Conservation (phyloP, 2,888 invertebrate genomes). For the Seira sanloemensis region DNA sequence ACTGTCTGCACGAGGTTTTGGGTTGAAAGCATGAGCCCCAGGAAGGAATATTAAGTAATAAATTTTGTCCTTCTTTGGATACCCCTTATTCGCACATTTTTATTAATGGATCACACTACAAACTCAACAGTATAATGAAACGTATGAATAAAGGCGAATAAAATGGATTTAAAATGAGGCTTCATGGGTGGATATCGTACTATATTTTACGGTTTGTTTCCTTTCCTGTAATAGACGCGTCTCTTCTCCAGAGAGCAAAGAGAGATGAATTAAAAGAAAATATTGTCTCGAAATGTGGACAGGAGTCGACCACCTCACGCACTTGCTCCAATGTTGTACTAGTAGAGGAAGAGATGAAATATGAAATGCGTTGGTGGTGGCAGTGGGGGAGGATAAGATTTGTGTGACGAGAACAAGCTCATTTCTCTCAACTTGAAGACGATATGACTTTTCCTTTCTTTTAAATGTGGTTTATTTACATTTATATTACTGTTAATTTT, state of each 20-base stretch:
- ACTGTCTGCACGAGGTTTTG: constrained; percentile 20
- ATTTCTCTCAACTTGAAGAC: background rate
- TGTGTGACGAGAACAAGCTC: background rate
- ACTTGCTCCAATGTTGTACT: constrained; percentile 59
- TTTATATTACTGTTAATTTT: background rate
- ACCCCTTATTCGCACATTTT: constrained; percentile 64
- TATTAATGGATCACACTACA: constrained; percentile 54
- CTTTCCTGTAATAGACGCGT: background rate
- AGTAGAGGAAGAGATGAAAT: constrained; percentile 41
- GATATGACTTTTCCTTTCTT: background rate
- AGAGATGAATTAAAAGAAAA: constrained; percentile 47
- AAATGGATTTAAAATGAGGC: constrained; percentile 13
- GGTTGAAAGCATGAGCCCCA: constrained; percentile 22
- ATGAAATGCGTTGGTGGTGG: constrained; percentile 52
- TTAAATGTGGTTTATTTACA: background rate
- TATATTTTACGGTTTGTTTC: background rate
- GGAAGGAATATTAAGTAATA: constrained; percentile 61
- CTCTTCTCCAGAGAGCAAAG: background rate
- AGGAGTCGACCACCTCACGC: constrained; percentile 59
- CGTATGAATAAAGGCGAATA: constrained; percentile 6
- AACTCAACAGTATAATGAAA: constrained; percentile 1
- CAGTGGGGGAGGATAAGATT: constrained; percentile 2
- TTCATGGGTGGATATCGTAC: constrained; percentile 16
- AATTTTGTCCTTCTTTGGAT: constrained; percentile 62
- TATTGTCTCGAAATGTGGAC: constrained; percentile 56